Evolutionary conservation across 2,113 vertebrate species (phyloP).

Genomic region (Odocoileus virginianus): DNA sequence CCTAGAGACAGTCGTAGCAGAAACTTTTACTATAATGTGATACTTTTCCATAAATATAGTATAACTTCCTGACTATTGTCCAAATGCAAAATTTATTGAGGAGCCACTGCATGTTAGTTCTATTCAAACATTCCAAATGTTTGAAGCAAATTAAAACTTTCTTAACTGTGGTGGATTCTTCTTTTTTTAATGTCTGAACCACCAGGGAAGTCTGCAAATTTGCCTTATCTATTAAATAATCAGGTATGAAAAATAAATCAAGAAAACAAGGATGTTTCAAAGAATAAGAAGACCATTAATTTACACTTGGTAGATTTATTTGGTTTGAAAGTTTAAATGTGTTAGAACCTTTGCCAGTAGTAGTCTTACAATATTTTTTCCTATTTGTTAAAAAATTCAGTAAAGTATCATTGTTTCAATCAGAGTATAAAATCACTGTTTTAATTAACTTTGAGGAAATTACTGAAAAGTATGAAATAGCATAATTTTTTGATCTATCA

Average conservation of each 20-base stretch:
- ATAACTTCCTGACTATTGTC: background rate
- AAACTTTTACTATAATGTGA: background rate
- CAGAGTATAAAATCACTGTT: background rate
- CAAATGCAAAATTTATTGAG: background rate
- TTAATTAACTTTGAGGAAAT: background rate
- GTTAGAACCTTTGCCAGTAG: background rate
- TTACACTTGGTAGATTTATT: background rate
- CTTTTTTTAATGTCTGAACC: background rate
- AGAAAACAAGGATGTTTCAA: background rate
- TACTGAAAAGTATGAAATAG: background rate
- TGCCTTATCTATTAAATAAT: background rate
- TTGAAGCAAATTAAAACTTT: background rate
- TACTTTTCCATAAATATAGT: background rate
- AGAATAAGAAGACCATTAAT: background rate
- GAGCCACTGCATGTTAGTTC: background rate
- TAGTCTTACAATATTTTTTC: background rate
- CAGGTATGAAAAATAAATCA: background rate
- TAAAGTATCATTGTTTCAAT: background rate
- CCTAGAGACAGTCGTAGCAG: background rate
- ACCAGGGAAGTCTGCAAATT: background rate
- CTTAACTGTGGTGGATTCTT: background rate
- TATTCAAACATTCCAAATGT: background rate
- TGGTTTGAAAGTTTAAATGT: background rate
- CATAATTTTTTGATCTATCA: background rate
- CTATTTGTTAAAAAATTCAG: background rate